Percentiles rank a stretch among this genome's conserved stretches.
Conservation (phyloP, 2,113 vertebrate genomes). For the Phylloscopus whistleri region DNA sequence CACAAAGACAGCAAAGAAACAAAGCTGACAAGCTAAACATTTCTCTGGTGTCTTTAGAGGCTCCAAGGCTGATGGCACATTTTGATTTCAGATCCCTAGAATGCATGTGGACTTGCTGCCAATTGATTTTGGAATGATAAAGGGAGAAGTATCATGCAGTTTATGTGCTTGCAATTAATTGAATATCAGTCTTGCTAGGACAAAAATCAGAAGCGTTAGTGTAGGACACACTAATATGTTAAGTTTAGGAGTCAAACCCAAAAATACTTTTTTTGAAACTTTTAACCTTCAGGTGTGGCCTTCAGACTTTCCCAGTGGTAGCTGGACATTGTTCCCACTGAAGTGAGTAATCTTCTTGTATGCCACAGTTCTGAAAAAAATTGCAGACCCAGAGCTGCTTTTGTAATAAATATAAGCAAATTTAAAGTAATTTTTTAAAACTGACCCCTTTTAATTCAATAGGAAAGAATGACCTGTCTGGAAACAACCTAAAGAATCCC, state of each 20-base stretch:
- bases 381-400: not conserved
- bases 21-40: slow-evolving; percentile 32
- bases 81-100: slow-evolving; percentile 16
- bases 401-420: not conserved
- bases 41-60: not conserved
- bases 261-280: not conserved
- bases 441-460: not conserved
- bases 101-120: not conserved
- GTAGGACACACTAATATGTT: not conserved
- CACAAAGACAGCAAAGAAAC: slow-evolving; percentile 29
- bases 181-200: not conserved
- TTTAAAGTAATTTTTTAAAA: not conserved
- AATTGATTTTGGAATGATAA: not conserved
- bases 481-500: not conserved
- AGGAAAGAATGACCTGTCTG: not conserved
- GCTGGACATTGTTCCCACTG: not conserved
- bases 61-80: not conserved
- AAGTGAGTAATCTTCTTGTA: not conserved
- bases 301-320: not conserved
- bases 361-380: not conserved
- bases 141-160: not conserved
- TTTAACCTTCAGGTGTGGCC: not conserved
- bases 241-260: not conserved
- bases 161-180: not conserved
- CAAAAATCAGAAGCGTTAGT: not conserved